Conservation (phyloP, 2,888 invertebrate genomes). For the Glyphotaelius pellucidus region DNA sequence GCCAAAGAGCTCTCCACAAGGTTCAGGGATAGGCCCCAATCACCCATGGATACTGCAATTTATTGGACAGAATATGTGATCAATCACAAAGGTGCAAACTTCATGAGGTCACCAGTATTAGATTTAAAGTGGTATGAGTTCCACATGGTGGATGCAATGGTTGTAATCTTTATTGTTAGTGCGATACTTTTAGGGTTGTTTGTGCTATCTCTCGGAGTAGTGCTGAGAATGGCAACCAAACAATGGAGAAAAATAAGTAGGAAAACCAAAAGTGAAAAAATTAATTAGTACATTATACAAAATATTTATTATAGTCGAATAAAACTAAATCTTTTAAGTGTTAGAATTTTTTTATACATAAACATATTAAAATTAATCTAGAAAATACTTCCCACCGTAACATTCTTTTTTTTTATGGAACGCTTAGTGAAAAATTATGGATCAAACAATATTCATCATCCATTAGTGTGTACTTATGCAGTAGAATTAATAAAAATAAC, state of each 20-base stretch:
- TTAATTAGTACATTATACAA: not conserved
- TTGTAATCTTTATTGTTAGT: slow-evolving; percentile 48
- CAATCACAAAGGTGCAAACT: slow-evolving; percentile 64
- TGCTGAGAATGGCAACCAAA: not conserved
- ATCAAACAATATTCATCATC: too few species aligned
- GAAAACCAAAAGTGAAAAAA: slow-evolving; percentile 7
- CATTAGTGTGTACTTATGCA: too few species aligned
- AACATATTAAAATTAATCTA: too few species aligned
- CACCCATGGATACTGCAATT: slow-evolving; percentile 63
- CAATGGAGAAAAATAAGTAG: not conserved
- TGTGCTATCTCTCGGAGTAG: not conserved
- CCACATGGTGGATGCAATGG: slow-evolving; percentile 61
- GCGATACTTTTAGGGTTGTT: not conserved
- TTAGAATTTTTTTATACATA: not conserved
- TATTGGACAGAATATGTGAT: slow-evolving; percentile 66
- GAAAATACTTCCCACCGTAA: too few species aligned
- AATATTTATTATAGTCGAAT: not conserved
- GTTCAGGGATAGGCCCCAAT: slow-evolving; percentile 64
- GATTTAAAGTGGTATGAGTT: slow-evolving; percentile 64
- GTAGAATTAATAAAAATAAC: too few species aligned
- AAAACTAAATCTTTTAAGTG: not conserved
- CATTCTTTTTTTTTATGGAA: too few species aligned
- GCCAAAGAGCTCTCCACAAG: slow-evolving; percentile 58
- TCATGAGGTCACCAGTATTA: slow-evolving; percentile 63
- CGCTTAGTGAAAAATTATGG: too few species aligned